phyloP scores from a whole-genome alignment of 2,113 vertebrate genomes.

The Microtus ochrogaster region DNA sequence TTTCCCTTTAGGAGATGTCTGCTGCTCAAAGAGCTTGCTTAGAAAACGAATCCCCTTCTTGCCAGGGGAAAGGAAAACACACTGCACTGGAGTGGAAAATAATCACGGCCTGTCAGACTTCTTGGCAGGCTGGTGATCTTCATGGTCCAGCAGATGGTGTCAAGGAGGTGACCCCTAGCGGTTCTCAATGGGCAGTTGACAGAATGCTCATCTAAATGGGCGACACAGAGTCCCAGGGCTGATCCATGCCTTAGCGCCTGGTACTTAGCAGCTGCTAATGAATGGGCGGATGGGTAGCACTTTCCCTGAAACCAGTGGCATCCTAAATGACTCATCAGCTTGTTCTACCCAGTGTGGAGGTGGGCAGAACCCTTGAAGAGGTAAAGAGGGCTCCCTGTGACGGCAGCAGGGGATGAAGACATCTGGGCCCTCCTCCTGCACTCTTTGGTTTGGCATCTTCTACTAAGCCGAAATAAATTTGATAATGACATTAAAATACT shows the following conservation, averaged over 20 bases:
- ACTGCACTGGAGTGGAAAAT: slow-evolving; percentile 83
- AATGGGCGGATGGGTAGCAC: slow-evolving; percentile 81
- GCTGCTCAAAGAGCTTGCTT: slow-evolving; percentile 77
- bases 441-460: background rate
- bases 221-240: slow-evolving; percentile 80
- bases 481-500: slow-evolving; percentile 35
- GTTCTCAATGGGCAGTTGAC: slow-evolving; percentile 79
- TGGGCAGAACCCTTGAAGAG: slow-evolving; percentile 81
- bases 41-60: slow-evolving; percentile 83
- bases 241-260: slow-evolving; percentile 84
- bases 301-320: slow-evolving; percentile 83
- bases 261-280: slow-evolving; percentile 79
- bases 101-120: slow-evolving; percentile 85
- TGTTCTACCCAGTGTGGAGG: slow-evolving; percentile 79
- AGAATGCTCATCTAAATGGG: slow-evolving; percentile 83
- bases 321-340: slow-evolving; percentile 87
- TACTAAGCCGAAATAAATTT: slow-evolving; percentile 39
- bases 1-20: slow-evolving; percentile 77
- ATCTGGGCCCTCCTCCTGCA: background rate
- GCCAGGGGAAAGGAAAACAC: slow-evolving; percentile 64
- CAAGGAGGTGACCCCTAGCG: slow-evolving; percentile 85
- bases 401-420: slow-evolving; percentile 16
- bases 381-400: slow-evolving; percentile 75
- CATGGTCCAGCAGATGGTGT: slow-evolving; percentile 86
- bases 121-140: slow-evolving; percentile 83